Base-by-base conservation (phyloP, 2,888 invertebrate species). In the Melolontha melolontha region DNA sequence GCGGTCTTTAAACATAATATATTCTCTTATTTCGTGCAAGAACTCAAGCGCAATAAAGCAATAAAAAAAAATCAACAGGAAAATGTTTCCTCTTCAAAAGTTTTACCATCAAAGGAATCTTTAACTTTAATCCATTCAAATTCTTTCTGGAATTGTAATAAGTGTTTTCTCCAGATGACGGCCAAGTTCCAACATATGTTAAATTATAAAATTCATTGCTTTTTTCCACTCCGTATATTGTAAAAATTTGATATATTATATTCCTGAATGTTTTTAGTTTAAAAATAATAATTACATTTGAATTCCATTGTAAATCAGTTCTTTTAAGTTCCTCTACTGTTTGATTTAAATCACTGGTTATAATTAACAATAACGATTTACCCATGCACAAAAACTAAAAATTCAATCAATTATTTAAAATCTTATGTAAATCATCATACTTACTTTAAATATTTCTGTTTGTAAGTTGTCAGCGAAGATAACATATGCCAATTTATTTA, bases 271-370 rank as follows among this genome's bases (percentile, higher is more conserved):
- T 54, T 12, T 41, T 12, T 29, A 50, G 22, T 12, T 17, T 16
- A 2, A 22, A 40, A 44, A 54, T 34, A n/a, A 64, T 14, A 27
- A 42, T 16, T 27, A 64, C 14, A 44, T 64, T 54, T 0, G 64
- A 64, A 54, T 64, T 27, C 44, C 51, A 64, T 12, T 42, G 29
- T 12, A 64, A 64, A 8, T 64, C 41, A 41, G 2, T 7, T 7
- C 6, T 17, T 51, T 64, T 34, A 2, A 11, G 39, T 40, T 7
- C 16, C 1, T 27, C 11, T 11, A 40, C 10, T 17, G 51, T 47
- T 34, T 16, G 12, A 47, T 47, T 62, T 11, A 62, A 47, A 39
- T 47, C 10, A 12, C 29, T 39, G 17, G 44, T 49, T 49, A 47
- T 17, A 34, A 62, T 47, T 27, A 62, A 11, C 2, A 29, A 11